Evolutionary conservation across 2,888 invertebrate species (phyloP).

Genomic region (Gisinianus flammeolus): DNA sequence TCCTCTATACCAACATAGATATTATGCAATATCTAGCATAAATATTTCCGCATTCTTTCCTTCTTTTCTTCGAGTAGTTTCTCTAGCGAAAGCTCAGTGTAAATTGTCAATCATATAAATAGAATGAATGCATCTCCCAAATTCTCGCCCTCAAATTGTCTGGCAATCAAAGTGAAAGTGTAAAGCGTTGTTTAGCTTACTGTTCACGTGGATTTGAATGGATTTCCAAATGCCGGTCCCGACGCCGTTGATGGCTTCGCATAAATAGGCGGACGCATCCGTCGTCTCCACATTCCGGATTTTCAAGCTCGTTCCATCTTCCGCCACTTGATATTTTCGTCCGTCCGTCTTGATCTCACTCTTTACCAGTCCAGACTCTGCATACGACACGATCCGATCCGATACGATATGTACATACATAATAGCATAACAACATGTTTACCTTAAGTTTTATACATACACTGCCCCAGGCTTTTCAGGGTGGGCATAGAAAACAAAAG

Average conservation of each 20-base stretch:
- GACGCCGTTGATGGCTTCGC: conserved; percentile 62
- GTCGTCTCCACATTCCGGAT: conserved; percentile 57
- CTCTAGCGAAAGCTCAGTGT: background rate
- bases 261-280: conserved; percentile 62
- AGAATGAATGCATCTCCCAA: background rate
- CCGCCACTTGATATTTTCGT: conserved; percentile 44
- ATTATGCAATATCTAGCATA: background rate
- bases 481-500: background rate
- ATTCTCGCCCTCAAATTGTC: background rate
- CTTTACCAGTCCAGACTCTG: conserved; percentile 38
- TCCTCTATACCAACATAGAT: background rate
- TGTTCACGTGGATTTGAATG: conserved; percentile 61
- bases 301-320: conserved; percentile 50
- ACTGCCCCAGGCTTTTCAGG: too few species aligned
- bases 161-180: background rate
- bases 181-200: conserved; percentile 47
- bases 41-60: background rate
- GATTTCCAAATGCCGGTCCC: conserved; percentile 62
- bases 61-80: background rate
- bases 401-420: background rate
- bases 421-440: background rate
- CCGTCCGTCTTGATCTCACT: conserved; percentile 48
- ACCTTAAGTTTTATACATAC: background rate
- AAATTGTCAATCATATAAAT: background rate
- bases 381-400: too few species aligned